phyloP scores from a whole-genome alignment of 2,888 invertebrate species.

The Sclerodermus sp. region DNA sequence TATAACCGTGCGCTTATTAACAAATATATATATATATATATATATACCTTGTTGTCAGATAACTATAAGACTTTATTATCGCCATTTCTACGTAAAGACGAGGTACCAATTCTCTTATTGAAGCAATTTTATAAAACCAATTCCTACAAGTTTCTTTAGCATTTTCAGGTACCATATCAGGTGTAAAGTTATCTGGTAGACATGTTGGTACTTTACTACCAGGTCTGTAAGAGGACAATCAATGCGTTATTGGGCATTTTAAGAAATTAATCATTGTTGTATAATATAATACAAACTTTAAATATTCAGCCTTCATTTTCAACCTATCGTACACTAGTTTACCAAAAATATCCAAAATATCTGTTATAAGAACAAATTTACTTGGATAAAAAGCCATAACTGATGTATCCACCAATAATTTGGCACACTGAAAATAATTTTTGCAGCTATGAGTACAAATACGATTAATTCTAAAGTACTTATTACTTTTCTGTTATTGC shows the following conservation, averaged over 20 bases:
- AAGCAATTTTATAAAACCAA: slow-evolving; percentile 99
- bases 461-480: background rate
- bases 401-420: slow-evolving; percentile 84
- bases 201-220: slow-evolving; percentile 60
- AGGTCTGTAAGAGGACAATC: slow-evolving; percentile 52
- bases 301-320: slow-evolving; percentile 72
- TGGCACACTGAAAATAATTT: slow-evolving; percentile 76
- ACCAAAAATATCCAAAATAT: slow-evolving; percentile 94
- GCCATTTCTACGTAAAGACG: slow-evolving; percentile 93
- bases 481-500: too few species aligned
- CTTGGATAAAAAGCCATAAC: slow-evolving; percentile 96
- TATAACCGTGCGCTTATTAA: background rate
- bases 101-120: slow-evolving; percentile 92
- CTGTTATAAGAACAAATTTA: slow-evolving; percentile 95
- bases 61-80: slow-evolving; percentile 85
- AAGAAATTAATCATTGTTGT: slow-evolving; percentile 1
- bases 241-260: background rate
- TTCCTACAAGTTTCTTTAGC: slow-evolving; percentile 97
- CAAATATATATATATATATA: too few species aligned
- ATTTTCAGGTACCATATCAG: slow-evolving; percentile 78
- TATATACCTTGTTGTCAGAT: slow-evolving; percentile 70
- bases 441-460: slow-evolving; percentile 12
- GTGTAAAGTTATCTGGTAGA: slow-evolving; percentile 71
- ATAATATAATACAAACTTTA: slow-evolving; percentile 55
- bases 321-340: slow-evolving; percentile 85